A percentile compares a stretch with the other conserved stretches of the same genome.
phyloP scores from a whole-genome alignment of 2,797 vertebrate species.

The Leptoclinus maculatus region DNA sequence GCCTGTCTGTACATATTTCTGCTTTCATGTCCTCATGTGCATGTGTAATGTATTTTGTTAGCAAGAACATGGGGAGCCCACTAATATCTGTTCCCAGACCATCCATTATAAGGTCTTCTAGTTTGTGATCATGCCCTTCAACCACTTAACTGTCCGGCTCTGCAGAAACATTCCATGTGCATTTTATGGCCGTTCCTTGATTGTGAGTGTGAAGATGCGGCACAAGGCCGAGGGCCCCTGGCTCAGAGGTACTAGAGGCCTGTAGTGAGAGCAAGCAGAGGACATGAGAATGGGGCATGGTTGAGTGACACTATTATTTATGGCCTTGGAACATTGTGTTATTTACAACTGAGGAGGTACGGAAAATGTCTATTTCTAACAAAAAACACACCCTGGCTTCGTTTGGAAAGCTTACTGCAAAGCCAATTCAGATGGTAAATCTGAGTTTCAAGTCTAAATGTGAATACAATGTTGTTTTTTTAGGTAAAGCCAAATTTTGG shows the following conservation, averaged over 20 bases:
- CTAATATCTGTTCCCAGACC: constrained; percentile 71
- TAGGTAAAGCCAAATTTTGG: constrained; percentile 47
- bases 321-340: constrained; percentile 65
- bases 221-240: constrained; percentile 63
- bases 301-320: constrained; percentile 81
- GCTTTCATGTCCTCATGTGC: constrained; percentile 65
- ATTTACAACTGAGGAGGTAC: constrained; percentile 75
- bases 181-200: constrained; percentile 70
- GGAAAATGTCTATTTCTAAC: constrained; percentile 74
- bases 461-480: constrained; percentile 55
- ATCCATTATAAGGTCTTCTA: constrained; percentile 64
- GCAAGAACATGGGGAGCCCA: constrained; percentile 57
- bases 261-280: constrained; percentile 80
- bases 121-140: constrained; percentile 74
- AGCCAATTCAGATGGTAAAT: constrained; percentile 64
- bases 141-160: constrained; percentile 63
- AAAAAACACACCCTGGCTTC: constrained; percentile 70
- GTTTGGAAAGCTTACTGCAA: constrained; percentile 62
- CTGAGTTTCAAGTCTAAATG: constrained; percentile 59
- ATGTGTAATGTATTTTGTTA: constrained; percentile 63
- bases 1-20: constrained; percentile 41
- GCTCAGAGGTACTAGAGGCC: constrained; percentile 60
- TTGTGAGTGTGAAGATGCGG: constrained; percentile 74
- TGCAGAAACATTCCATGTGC: constrained; percentile 71
- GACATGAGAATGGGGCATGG: constrained; percentile 80